Conservation (phyloP, 2,888 invertebrate genomes). For the Andrena trimmerana region DNA sequence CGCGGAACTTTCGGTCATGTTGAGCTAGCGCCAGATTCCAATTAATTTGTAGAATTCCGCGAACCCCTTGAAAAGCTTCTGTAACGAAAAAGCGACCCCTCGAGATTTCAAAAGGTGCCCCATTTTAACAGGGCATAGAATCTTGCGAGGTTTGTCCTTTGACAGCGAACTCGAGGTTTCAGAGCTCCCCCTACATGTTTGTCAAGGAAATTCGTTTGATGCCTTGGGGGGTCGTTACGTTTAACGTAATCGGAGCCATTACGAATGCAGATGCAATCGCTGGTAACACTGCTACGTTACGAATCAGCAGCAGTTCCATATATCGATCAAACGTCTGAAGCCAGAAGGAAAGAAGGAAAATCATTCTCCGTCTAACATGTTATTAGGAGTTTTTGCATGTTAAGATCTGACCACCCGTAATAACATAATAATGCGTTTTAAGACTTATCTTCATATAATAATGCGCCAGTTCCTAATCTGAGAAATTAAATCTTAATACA, state of each 20-base stretch:
- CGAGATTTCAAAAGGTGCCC: neutral
- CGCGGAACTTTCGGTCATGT: too few species aligned
- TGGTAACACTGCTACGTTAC: neutral
- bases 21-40: too few species aligned
- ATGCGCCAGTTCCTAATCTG: slow-evolving; percentile 29
- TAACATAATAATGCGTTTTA: slow-evolving; percentile 52
- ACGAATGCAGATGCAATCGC: neutral
- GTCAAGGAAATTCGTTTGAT: neutral
- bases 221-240: neutral
- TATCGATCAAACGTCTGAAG: slow-evolving; percentile 19
- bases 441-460: slow-evolving; percentile 48
- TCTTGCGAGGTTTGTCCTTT: neutral
- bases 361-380: slow-evolving; percentile 7
- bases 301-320: slow-evolving; percentile 15
- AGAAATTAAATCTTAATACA: slow-evolving; percentile 50
- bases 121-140: neutral
- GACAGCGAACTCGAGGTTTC: neutral
- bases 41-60: too few species aligned
- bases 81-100: too few species aligned
- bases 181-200: neutral
- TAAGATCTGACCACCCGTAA: slow-evolving; percentile 27
- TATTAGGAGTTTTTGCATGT: slow-evolving; percentile 40
- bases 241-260: slow-evolving; percentile 3
- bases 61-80: too few species aligned
- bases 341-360: neutral